Base-by-base conservation (phyloP, 2,888 invertebrate genomes). In the Ennomos fuscantarius region DNA sequence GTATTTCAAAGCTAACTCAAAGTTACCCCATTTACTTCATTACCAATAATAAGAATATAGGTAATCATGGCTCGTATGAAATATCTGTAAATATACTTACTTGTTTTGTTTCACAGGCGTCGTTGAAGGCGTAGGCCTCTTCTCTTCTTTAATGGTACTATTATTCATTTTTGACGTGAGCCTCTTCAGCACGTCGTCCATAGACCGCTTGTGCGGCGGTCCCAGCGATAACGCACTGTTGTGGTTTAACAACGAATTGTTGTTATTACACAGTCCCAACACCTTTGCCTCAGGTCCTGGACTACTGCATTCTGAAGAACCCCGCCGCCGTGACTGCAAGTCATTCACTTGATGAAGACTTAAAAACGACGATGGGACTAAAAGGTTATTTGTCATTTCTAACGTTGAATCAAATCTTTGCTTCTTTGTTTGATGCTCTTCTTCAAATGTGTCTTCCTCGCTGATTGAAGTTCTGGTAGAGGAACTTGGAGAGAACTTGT, bases 141-240 rank as follows among this genome's bases (percentile, higher is more conserved):
- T 95, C 80, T 96, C 95, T 72, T 95, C 94, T 63, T 95, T 94
- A 63, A 95, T 93, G 39, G 95, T 95, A 78, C 95, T 95, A 83
- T 95, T 95, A 82, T 95, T 95, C 95, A 96, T 96, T 89, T 97
- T 97, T 63, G 96, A 96, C 66, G 96, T 97, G 72, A 96, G 93
- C 84, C 96, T 94, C 87, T 97, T 96, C 51, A 97, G 93, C 42
- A 98, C 97, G 92, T 97, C 97, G 92, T 98, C 97, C 97, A 98
- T 97, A 62, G 97, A 96, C 85, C 96, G 93, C 88, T 96, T 96
- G 71, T 94, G 93, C 60, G 94, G 94, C 56, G 93, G 82, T 8
- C 82, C 86, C 9, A 92, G 74, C 40, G 91, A 86, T 74, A 91
- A 79, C 63, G 93, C 92, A 62, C 90, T 92, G 77, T 94, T 94